A percentile compares a stretch with the other conserved stretches of the same genome.
These are phyloP conservation scores for Saguinus imperator DNA, from an alignment of 2,113 vertebrate genomes.

Conservation along the genomic window DNA sequence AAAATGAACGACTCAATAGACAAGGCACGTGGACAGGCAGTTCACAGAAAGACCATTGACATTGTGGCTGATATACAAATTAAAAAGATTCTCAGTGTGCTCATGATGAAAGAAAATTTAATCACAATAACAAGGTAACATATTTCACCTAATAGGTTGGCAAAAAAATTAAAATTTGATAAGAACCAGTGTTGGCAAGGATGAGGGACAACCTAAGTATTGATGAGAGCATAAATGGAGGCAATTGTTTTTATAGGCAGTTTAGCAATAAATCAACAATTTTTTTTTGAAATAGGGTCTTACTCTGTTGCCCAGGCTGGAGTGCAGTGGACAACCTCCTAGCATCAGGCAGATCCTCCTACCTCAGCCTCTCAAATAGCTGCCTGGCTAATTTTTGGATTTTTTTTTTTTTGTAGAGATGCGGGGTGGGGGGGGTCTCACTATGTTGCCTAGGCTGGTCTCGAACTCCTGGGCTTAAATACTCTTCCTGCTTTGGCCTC, in stretches of 20 bases:
- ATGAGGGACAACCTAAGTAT: not conserved
- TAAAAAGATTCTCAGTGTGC: not conserved
- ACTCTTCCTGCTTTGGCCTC: no score
- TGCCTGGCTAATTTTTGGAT: no score
- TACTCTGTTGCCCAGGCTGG: no score
- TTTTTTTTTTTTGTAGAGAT: no score
- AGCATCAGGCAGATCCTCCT: no score
- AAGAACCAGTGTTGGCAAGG: not conserved
- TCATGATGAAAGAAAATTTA: not conserved
- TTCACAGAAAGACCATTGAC: not conserved
- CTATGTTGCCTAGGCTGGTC: no score
- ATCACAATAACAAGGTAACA: not conserved
- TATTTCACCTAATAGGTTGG: not conserved
- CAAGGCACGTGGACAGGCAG: not conserved
- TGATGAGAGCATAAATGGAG: not conserved
- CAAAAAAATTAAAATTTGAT: not conserved
- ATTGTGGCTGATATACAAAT: not conserved
- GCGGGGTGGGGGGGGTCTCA: no score
- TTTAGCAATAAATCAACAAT: not conserved
- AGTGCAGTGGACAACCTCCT: no score
- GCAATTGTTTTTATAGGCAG: not conserved
- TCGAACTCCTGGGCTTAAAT: no score
- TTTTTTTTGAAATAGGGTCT: not conserved
- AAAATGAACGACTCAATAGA: not conserved
- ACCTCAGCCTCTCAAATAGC: no score